Evolutionary conservation across 1,140 invertebrate genomes (phyloP).

Genomic region (Drosophila persimilis): DNA sequence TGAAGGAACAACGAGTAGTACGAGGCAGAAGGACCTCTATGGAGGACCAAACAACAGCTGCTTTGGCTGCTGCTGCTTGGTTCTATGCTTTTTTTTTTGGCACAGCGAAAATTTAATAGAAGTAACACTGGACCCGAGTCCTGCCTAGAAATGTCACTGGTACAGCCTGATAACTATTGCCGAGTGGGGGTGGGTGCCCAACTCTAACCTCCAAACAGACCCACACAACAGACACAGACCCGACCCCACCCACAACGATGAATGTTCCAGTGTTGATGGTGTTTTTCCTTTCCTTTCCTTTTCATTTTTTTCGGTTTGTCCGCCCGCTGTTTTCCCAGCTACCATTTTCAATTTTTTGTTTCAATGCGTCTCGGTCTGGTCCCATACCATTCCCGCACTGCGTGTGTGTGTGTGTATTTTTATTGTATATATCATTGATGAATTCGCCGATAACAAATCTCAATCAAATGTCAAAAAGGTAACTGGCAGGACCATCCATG

Average conservation of each 20-base stretch:
- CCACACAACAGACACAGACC: constrained; percentile 8
- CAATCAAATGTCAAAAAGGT: constrained; percentile 83
- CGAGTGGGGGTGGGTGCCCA: constrained; percentile 33
- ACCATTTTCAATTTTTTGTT: constrained; percentile 22
- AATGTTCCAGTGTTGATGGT: no score
- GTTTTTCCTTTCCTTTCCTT: no score
- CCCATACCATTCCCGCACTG: background rate
- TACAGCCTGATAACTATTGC: constrained; percentile 70
- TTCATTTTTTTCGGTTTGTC: no score
- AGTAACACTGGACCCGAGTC: constrained; percentile 44
- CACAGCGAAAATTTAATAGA: constrained; percentile 61
- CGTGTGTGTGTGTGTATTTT: constrained; percentile 61
- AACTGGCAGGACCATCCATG: constrained; percentile 66
- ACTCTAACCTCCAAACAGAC: constrained; percentile 9
- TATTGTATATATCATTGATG: constrained; percentile 83
- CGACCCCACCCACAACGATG: no score
- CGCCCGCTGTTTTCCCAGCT: no score
- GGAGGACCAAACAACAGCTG: constrained; percentile 67
- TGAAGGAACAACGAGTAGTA: background rate
- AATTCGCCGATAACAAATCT: constrained; percentile 83
- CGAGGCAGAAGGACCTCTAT: constrained; percentile 4
- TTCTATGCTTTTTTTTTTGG: constrained; percentile 10
- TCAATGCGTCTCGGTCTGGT: constrained; percentile 58
- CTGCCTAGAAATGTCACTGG: constrained; percentile 76
- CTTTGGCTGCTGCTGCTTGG: constrained; percentile 38